Percentiles rank a stretch among this genome's conserved stretches.
Evolutionary conservation across 2,797 vertebrate genomes (phyloP).

Genomic region (Tolypeutes matacus): DNA sequence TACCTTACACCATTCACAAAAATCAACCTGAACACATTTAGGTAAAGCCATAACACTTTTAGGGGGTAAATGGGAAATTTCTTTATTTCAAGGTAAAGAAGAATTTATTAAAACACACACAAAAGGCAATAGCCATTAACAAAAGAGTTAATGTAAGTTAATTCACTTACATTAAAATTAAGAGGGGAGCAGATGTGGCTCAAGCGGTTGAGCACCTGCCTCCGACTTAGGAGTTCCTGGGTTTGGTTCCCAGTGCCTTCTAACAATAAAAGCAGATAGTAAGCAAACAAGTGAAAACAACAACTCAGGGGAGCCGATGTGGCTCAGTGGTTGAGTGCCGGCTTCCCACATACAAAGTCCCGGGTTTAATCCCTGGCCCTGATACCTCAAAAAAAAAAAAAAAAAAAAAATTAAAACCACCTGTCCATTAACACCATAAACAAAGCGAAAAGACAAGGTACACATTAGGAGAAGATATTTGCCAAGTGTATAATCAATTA

Average conservation of each 20-base stretch:
- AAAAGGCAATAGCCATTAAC: neutral
- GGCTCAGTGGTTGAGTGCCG: no score
- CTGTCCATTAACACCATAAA: neutral
- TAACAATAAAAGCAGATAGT: no score
- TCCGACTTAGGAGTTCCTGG: no score
- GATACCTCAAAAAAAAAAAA: no score
- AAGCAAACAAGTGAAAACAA: no score
- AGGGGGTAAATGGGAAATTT: neutral
- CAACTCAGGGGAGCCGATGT: no score
- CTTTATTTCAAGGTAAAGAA: neutral
- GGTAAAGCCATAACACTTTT: neutral
- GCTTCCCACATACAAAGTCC: no score
- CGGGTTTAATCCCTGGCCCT: no score
- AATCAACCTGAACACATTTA: neutral
- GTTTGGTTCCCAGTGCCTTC: no score
- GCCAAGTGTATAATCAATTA: neutral
- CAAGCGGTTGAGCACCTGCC: no score
- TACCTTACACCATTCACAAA: neutral
- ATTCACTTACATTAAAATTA: slow-evolving; percentile 30
- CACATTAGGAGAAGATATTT: neutral
- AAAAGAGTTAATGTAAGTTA: neutral
- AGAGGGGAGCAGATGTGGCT: neutral
- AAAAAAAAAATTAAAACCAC: neutral
- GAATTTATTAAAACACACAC: neutral
- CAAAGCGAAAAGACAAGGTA: neutral